Evolutionary conservation across 2,888 invertebrate species (phyloP), one percentile per base, ranked within the genome.

Genomic region (Rotaria macrura): DNA sequence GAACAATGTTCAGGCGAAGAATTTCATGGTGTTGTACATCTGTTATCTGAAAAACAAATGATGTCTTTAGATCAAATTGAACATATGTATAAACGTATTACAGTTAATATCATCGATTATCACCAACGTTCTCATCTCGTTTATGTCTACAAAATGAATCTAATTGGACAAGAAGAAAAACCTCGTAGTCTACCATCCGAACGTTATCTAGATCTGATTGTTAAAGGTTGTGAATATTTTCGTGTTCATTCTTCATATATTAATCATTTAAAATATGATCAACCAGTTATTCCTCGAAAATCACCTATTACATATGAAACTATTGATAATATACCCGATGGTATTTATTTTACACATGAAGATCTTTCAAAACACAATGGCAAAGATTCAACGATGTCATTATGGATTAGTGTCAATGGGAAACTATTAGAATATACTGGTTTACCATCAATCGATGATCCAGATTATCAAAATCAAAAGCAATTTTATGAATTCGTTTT

Each of bases 161-260:
- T 34, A 65, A 34, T 34, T 65, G 43, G 43, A 79, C 43, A 43
- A 12, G 0, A 40, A 43, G 43, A 79, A 40, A 25, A 25, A 79
- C 23, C 9, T 43, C 25, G 12, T 2, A 9, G 43, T 79, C 12
- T 43, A 40, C 79, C 79, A 79, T 79, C 79, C 9, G 79, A 79
- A 79, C 79, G 79, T 12, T 79, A 79, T 43, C 1, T 79, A 43
- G 79, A 79, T 79, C 34, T 79, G 40, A 79, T 79, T 79, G n/a
- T 79, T n/a, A 79, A 79, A 79, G 79, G 79, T n/a, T 79, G 79
- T 43, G 79, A 79, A 43, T 43, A 79, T n/a, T 79, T 43, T 79
- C 23, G 40, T 9, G 79, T 79, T 43, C 40, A 38, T 12, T n/a
- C 40, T 25, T 40, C 79, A 6, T 79, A 79, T 43, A 79, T 79